Percentiles rank a stretch among this genome's conserved stretches.
phyloP scores from a whole-genome alignment of 2,113 vertebrate genomes.

The Takifugu bimaculatus region DNA sequence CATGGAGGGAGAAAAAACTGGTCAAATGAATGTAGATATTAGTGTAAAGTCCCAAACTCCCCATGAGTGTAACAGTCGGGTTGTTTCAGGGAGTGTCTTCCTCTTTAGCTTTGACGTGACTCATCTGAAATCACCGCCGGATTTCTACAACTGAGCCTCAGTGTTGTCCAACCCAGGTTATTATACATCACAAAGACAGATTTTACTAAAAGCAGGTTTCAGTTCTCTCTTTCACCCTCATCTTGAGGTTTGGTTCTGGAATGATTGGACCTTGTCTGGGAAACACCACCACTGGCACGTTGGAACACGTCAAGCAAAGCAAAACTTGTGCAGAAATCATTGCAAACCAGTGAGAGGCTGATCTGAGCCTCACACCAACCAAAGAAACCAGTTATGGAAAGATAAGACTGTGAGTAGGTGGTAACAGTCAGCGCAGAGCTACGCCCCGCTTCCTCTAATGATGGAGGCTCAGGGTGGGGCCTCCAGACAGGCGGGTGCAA shows the following conservation, averaged over 20 bases:
- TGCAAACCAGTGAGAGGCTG: too few relatives aligned
- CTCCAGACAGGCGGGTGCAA: too few relatives aligned
- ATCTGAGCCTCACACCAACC: background rate
- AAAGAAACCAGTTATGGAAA: slow-evolving; percentile 13
- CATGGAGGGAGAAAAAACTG: slow-evolving; percentile 10
- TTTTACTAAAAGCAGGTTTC: slow-evolving; percentile 16
- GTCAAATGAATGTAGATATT: slow-evolving; percentile 11
- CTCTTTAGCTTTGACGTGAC: slow-evolving; percentile 2
- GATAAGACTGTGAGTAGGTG: slow-evolving; percentile 11
- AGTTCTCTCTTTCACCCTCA: slow-evolving; percentile 6
- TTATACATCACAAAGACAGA: slow-evolving; percentile 14
- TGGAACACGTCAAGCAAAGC: too few relatives aligned
- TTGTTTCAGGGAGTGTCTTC: background rate
- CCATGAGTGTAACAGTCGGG: slow-evolving; percentile 12
- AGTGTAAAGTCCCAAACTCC: slow-evolving; percentile 18
- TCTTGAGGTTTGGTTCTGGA: slow-evolving; percentile 14
- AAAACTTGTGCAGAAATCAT: too few relatives aligned
- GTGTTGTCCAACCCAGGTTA: slow-evolving; percentile 19
- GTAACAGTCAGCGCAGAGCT: background rate
- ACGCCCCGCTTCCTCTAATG: slow-evolving; percentile 9
- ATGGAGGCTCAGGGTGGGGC: too few relatives aligned
- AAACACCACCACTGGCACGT: too few relatives aligned
- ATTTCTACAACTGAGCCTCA: slow-evolving; percentile 16
- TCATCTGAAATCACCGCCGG: slow-evolving; percentile 34
- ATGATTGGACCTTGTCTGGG: slow-evolving; percentile 8